Evolutionary conservation across 2,888 invertebrate species (phyloP).

Genomic region (Euplexia lucipara): DNA sequence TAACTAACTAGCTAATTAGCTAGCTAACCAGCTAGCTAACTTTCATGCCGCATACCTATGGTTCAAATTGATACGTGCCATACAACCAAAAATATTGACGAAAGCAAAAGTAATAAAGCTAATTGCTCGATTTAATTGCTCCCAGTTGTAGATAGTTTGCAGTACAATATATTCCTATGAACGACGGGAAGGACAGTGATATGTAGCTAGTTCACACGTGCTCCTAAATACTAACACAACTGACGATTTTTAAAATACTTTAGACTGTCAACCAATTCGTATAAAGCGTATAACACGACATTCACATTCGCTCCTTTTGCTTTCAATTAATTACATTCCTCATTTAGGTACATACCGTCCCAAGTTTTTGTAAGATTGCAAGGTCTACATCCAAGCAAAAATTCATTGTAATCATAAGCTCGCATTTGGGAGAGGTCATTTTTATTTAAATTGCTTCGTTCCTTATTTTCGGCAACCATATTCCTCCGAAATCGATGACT

Average conservation of each 20-base stretch:
- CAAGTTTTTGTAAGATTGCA: no score
- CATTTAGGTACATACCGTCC: no score
- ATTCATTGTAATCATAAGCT: conserved; percentile 25
- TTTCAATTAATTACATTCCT: no score
- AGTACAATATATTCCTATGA: conserved; percentile 38
- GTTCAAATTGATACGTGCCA: no score
- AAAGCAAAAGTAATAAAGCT: no score
- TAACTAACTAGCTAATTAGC: no score
- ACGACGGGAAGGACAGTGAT: conserved; percentile 58
- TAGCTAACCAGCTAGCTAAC: no score
- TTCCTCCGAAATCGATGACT: background rate
- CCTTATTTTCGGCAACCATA: background rate
- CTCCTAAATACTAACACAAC: conserved; percentile 45
- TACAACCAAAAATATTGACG: no score
- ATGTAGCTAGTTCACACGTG: conserved; percentile 62
- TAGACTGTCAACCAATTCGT: conserved; percentile 41
- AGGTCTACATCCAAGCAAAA: conserved; percentile 21
- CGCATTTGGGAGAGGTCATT: conserved; percentile 4
- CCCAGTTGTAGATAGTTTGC: background rate
- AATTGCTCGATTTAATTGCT: no score
- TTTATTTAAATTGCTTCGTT: background rate
- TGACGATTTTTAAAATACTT: conserved; percentile 34
- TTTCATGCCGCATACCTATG: no score
- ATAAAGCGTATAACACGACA: conserved; percentile 42
- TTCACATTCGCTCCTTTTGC: conserved; percentile 29